Base-by-base conservation (phyloP, 2,113 vertebrate genomes). In the Anseranas semipalmata region DNA sequence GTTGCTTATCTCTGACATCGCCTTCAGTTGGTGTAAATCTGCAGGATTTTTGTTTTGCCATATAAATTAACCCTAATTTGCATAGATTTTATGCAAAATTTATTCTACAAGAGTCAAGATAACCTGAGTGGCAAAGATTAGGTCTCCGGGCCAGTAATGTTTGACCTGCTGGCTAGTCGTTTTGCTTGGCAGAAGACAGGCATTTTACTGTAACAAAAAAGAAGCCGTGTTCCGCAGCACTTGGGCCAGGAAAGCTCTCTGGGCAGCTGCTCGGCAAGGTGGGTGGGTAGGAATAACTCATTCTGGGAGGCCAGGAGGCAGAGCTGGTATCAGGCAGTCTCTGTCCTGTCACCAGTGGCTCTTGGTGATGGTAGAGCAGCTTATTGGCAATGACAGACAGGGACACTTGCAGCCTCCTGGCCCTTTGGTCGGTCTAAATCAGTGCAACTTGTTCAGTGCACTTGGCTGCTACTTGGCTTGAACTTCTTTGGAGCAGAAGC, bases 361-460 rank as follows among this genome's bases (percentile, higher is more conserved):
- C 52, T 17, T 22, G 0, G 32, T 43, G 74, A 12, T 0, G 28
- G 80, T 2, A 5, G 8, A 16, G 60, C 81, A 59, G 71, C 56
- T 71, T 50, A 12, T 67, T 12, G 0, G 53, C 10, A 39, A 12
- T 13, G 33, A 30, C 18, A 37, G 82, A 37, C 7, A 59, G 27
- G 43, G 60, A 46, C 33, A 48, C 11, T 9, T 3, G 68, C 55
- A 28, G 17, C 56, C 73, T 88, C 62, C 55, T 10, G 60, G 45
- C 59, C 87, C 53, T 35, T 56, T 3, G 60, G 28, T 45, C 4
- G 1, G 6, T 17, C 30, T 15, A 35, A 77, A 35, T 78, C 84
- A 16, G 35, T 3, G 59, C 53, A 6, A 3, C 35, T n/a, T 3
- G 48, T 9, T 35, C 37, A 2, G 62, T 4, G 2, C 0, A 5